Evolutionary conservation across 2,797 vertebrate species (phyloP).

Genomic region (Remorina albescens): DNA sequence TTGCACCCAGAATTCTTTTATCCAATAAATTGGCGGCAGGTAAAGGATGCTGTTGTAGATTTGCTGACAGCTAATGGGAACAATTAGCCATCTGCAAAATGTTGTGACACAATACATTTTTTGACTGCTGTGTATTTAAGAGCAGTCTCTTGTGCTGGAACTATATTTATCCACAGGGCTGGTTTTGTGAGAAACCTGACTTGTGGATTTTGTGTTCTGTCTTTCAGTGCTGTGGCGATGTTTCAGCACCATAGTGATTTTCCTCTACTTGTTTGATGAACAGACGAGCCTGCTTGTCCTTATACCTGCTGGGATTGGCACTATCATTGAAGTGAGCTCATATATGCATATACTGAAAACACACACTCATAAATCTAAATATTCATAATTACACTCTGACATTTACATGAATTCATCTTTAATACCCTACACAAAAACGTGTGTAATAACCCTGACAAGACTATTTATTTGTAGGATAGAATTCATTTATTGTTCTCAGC

Average conservation of each 20-base stretch:
- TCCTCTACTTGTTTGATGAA: conserved; percentile 96
- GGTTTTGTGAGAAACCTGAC: neutral
- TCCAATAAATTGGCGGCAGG: neutral
- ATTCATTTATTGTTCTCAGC: neutral
- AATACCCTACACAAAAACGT: neutral
- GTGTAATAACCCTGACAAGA: neutral
- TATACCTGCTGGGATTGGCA: conserved; percentile 94
- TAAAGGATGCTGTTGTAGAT: neutral
- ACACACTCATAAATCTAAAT: neutral
- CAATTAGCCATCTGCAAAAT: conserved; percentile 5
- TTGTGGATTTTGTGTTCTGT: conserved; percentile 7
- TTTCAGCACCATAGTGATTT: conserved; percentile 98
- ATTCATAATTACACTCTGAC: neutral
- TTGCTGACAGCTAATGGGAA: neutral
- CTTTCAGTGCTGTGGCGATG: conserved; percentile 95
- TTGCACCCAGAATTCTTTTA: neutral
- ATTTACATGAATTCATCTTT: neutral
- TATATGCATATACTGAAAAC: no score
- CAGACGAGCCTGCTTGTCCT: conserved; percentile 97
- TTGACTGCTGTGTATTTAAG: neutral
- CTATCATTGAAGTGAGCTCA: conserved; percentile 91
- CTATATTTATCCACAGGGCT: neutral
- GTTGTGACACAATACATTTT: neutral
- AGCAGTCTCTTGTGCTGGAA: neutral
- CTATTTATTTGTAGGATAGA: neutral